Evolutionary conservation across 2,888 invertebrate genomes (phyloP).

Genomic region (Luffia ferchaultella): DNA sequence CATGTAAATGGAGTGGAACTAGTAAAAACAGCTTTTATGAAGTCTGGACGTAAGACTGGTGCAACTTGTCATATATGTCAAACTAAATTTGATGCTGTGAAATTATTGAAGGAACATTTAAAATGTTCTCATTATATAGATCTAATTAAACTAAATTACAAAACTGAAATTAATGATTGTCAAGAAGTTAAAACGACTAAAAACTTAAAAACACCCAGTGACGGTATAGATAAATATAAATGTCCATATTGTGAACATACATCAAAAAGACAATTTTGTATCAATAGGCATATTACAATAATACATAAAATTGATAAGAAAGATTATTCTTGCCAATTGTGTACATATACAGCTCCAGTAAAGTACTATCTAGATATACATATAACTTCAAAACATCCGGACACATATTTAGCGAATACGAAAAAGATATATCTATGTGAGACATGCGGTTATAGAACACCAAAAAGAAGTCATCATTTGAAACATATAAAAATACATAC

Average conservation of each 20-base stretch:
- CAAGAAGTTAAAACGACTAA: no score
- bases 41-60: slow-evolving; percentile 19
- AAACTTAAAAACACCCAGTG: no score
- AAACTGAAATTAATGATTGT: no score
- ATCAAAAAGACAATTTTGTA: neutral
- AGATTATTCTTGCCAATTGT: slow-evolving; percentile 1
- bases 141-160: no score
- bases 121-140: slow-evolving; percentile 13
- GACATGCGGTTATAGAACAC: slow-evolving; percentile 25
- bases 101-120: slow-evolving; percentile 19
- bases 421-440: slow-evolving; percentile 14
- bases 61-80: slow-evolving; percentile 24
- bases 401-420: slow-evolving; percentile 3
- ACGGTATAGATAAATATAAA: no score
- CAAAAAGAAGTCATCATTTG: slow-evolving; percentile 22
- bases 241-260: slow-evolving; percentile 6
- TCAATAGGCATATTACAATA: slow-evolving; percentile 5
- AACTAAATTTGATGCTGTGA: slow-evolving; percentile 15
- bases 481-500: slow-evolving; percentile 24
- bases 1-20: slow-evolving; percentile 17
- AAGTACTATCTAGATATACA: slow-evolving; percentile 7
- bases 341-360: slow-evolving; percentile 5
- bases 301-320: slow-evolving; percentile 3
- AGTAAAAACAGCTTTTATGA: slow-evolving; percentile 15
- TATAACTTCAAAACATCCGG: slow-evolving; percentile 3